Percentiles rank a stretch among this genome's conserved stretches.
Evolutionary conservation across 2,797 vertebrate genomes (phyloP).

Genomic region (Danio albolineatus): DNA sequence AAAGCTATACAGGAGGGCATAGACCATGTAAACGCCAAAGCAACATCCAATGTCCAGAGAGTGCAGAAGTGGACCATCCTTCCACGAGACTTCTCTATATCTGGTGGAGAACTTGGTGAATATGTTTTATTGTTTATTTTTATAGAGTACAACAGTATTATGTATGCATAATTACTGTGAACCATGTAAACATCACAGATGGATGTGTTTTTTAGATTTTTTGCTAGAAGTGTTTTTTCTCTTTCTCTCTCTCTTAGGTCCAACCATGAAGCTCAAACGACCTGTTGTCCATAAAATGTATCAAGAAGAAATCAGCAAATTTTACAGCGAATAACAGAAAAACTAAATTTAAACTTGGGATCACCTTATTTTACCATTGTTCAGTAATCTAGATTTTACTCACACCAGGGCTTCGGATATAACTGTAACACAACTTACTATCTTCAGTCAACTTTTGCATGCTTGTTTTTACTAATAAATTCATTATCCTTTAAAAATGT

Average conservation of each 20-base stretch:
- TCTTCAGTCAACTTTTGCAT: background rate
- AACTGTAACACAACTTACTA: background rate
- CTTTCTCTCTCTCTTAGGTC: conserved; percentile 68
- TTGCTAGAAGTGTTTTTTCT: background rate
- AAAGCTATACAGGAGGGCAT: conserved; percentile 78
- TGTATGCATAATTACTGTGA: background rate
- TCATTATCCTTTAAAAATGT: background rate
- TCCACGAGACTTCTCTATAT: conserved; percentile 68
- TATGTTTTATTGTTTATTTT: background rate
- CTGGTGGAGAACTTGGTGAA: conserved; percentile 70
- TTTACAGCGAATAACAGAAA: conserved; percentile 69
- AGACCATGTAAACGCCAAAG: conserved; percentile 73
- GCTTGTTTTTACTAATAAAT: background rate
- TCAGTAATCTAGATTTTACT: conserved; percentile 16
- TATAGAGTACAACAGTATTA: too few species aligned
- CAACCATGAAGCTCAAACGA: conserved; percentile 83
- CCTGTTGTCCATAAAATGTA: conserved; percentile 81
- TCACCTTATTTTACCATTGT: background rate
- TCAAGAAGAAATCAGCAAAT: conserved; percentile 75
- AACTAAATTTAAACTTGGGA: background rate
- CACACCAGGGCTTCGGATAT: conserved; percentile 37
- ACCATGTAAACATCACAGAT: background rate
- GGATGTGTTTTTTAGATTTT: background rate
- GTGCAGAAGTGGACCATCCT: conserved; percentile 72
- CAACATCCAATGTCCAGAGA: conserved; percentile 79